Evolutionary conservation across 1,140 invertebrate species (phyloP).

Genomic region (Atta colombica): DNA sequence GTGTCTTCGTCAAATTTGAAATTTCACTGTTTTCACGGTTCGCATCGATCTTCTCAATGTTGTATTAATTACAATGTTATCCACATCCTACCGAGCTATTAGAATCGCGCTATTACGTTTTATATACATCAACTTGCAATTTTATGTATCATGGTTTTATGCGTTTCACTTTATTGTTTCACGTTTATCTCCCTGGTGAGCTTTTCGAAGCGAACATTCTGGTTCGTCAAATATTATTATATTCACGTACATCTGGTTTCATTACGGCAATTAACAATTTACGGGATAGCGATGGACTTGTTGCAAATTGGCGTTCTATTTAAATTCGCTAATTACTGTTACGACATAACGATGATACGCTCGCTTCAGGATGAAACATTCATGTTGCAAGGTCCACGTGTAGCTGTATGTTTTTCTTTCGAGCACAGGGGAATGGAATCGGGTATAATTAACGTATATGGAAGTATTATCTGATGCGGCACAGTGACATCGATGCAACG

Average conservation of each 20-base stretch:
- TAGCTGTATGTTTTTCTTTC: constrained; percentile 45
- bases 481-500: constrained; percentile 51
- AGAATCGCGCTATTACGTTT: neutral
- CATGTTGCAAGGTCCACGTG: constrained; percentile 25
- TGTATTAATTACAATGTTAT: neutral
- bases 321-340: constrained; percentile 63
- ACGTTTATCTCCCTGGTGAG: neutral
- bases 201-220: constrained; percentile 39
- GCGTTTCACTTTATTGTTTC: constrained; percentile 8
- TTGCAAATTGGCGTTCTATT: constrained; percentile 57
- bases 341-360: constrained; percentile 49
- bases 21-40: neutral
- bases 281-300: constrained; percentile 39
- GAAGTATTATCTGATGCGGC: constrained; percentile 57
- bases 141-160: constrained; percentile 1
- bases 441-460: constrained; percentile 60
- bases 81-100: neutral
- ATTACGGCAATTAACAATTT: constrained; percentile 55
- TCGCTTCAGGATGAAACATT: constrained; percentile 49
- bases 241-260: constrained; percentile 47
- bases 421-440: constrained; percentile 37
- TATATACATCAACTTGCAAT: constrained; percentile 14
- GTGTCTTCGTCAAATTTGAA: neutral
- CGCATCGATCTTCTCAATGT: neutral
- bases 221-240: constrained; percentile 57